Percentiles rank a stretch among this genome's conserved stretches.
These are phyloP conservation scores for Lepisosteus osseus DNA, from an alignment of 2,113 vertebrate species.

Conservation along the genomic window DNA sequence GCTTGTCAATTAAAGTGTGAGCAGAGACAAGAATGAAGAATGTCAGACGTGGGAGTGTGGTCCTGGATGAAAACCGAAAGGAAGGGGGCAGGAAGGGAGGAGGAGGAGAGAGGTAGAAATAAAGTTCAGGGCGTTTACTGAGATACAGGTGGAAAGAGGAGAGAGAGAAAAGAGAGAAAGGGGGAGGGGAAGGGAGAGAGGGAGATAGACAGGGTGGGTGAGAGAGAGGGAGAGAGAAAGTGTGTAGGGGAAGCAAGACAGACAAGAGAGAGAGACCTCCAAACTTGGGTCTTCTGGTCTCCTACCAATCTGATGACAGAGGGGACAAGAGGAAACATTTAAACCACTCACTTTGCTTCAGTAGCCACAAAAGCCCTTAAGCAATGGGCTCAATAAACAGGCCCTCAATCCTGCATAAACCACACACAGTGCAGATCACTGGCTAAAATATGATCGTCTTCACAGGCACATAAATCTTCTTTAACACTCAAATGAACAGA, in stretches of 20 bases:
- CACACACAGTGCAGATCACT: slow-evolving; percentile 62
- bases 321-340: slow-evolving; percentile 8
- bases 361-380: slow-evolving; percentile 54
- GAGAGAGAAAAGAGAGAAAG: slow-evolving; percentile 26
- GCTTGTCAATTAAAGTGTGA: slow-evolving; percentile 60
- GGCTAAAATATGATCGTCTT: slow-evolving; percentile 69
- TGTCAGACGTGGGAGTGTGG: slow-evolving; percentile 45
- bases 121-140: background rate
- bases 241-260: slow-evolving; percentile 24
- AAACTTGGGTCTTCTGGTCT: no score
- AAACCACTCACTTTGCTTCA: slow-evolving; percentile 41
- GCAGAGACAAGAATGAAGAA: slow-evolving; percentile 10
- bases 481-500: slow-evolving; percentile 53
- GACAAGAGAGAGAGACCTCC: slow-evolving; percentile 1
- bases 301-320: no score
- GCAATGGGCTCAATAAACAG: slow-evolving; percentile 58
- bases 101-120: slow-evolving; percentile 26
- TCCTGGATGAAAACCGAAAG: background rate
- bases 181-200: background rate
- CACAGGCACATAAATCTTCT: slow-evolving; percentile 69
- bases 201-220: background rate
- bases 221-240: slow-evolving; percentile 26
- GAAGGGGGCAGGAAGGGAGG: slow-evolving; percentile 34
- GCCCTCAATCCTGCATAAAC: slow-evolving; percentile 69
- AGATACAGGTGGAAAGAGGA: background rate